These are phyloP conservation scores for Druon quercuslanigerum DNA, from an alignment of 1,140 invertebrate species.

Conservation along the genomic window DNA sequence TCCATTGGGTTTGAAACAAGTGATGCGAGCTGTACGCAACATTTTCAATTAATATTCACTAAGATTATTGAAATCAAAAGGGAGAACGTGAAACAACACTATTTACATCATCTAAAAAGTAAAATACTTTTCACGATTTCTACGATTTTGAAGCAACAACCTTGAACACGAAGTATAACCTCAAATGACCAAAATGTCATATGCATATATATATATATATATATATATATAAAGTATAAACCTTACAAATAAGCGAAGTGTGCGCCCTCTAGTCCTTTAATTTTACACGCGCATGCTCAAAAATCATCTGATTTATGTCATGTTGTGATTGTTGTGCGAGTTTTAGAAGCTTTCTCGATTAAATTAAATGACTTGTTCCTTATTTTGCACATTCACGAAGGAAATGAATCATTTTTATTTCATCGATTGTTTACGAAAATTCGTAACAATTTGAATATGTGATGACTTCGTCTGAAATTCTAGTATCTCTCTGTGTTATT, in stretches of 20 bases:
- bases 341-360: background rate
- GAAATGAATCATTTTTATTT: background rate
- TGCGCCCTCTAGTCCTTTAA: slow-evolving; percentile 1
- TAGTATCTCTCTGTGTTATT: slow-evolving; percentile 78
- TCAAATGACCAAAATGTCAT: no score
- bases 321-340: background rate
- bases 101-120: background rate
- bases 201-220: no score
- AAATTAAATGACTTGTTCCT: background rate
- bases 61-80: no score
- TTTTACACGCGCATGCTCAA: background rate
- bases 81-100: background rate
- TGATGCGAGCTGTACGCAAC: slow-evolving; percentile 13
- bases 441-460: slow-evolving; percentile 53
- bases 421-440: slow-evolving; percentile 28
- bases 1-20: slow-evolving; percentile 2
- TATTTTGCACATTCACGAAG: background rate
- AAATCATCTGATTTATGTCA: slow-evolving; percentile 25
- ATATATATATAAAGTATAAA: no score
- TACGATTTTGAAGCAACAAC: background rate
- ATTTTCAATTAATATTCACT: background rate
- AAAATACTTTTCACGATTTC: background rate
- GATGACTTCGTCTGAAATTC: slow-evolving; percentile 72
- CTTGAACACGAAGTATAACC: slow-evolving; percentile 22
- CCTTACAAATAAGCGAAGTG: no score